phyloP scores from a whole-genome alignment of 1,140 invertebrate genomes.

The Achatina immaculata region DNA sequence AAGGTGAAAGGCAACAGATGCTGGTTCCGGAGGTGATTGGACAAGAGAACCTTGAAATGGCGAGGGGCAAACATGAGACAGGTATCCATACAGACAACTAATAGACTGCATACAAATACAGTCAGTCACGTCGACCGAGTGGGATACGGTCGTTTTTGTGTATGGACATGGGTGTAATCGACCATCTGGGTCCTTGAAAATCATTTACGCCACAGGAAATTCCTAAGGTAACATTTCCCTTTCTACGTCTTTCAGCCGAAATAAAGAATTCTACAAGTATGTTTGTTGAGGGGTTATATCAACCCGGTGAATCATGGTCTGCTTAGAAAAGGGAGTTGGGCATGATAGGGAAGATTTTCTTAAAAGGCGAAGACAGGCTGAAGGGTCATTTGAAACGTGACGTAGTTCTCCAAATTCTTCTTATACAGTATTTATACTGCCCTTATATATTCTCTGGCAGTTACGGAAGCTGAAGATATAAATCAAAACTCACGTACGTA shows the following conservation, averaged over 20 bases:
- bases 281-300: background rate
- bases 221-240: background rate
- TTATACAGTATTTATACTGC: too few species aligned
- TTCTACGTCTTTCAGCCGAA: background rate
- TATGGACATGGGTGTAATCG: background rate
- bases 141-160: conserved; percentile 1
- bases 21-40: background rate
- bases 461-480: too few species aligned
- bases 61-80: background rate
- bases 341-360: too few species aligned
- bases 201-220: background rate
- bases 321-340: too few species aligned
- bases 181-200: background rate
- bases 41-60: background rate
- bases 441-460: too few species aligned
- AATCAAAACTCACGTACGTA: too few species aligned
- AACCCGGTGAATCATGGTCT: too few species aligned
- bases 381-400: too few species aligned
- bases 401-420: too few species aligned
- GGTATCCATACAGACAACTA: background rate
- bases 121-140: background rate
- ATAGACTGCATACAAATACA: background rate
- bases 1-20: background rate
- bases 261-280: background rate
- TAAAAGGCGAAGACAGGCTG: too few species aligned